A percentile compares a stretch with the other conserved stretches of the same genome.
phyloP scores from a whole-genome alignment of 2,797 vertebrate species.

The Melanotaenia maccullochi region DNA sequence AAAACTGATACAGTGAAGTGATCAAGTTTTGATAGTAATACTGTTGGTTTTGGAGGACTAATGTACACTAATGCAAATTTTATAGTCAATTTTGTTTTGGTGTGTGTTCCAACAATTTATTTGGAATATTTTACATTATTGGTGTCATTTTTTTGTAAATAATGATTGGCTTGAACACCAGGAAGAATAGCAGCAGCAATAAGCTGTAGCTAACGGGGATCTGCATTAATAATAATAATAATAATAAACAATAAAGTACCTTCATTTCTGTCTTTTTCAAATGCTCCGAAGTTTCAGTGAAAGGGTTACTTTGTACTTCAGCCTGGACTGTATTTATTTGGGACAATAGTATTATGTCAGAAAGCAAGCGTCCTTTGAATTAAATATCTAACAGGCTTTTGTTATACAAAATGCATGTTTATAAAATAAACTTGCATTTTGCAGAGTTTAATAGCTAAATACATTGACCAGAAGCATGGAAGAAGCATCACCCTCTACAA shows the following conservation, averaged over 20 bases:
- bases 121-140: too few species aligned
- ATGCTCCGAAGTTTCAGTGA: slow-evolving; percentile 2
- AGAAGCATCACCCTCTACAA: slow-evolving; percentile 8
- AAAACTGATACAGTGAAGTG: too few species aligned
- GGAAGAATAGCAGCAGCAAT: too few species aligned
- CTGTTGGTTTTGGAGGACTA: too few species aligned
- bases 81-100: too few species aligned
- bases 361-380: neutral
- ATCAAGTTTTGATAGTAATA: too few species aligned
- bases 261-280: slow-evolving; percentile 10
- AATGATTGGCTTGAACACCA: too few species aligned
- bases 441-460: slow-evolving; percentile 16
- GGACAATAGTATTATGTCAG: neutral
- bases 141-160: too few species aligned
- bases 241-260: neutral
- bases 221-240: too few species aligned
- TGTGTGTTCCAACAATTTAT: too few species aligned
- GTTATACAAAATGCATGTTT: neutral
- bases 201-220: too few species aligned
- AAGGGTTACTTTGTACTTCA: neutral
- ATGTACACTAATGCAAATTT: too few species aligned
- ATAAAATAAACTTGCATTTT: slow-evolving; percentile 5
- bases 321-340: slow-evolving; percentile 5
- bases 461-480: slow-evolving; percentile 15
- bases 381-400: neutral